A percentile compares a stretch with the other conserved stretches of the same genome.
phyloP scores from a whole-genome alignment of 2,888 invertebrate species.

The Globia sparganii region DNA sequence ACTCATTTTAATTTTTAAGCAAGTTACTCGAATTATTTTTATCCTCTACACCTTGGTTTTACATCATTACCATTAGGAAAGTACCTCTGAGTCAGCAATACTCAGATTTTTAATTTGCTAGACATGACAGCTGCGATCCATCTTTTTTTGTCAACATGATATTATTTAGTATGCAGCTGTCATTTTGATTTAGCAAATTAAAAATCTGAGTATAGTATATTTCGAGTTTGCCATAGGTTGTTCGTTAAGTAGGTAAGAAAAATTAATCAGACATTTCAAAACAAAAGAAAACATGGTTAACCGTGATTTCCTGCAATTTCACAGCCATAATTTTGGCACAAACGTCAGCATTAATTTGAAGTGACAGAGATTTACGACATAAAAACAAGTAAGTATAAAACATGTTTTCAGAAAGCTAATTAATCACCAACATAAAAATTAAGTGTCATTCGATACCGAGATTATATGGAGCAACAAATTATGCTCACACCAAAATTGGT shows the following conservation, averaged over 20 bases:
- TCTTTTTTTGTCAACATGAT: not conserved
- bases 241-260: not conserved
- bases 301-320: slow-evolving; percentile 21
- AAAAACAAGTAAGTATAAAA: slow-evolving; percentile 48
- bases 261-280: not conserved
- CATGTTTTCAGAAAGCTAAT: slow-evolving; percentile 47
- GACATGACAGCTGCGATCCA: not conserved
- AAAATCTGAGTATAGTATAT: too few species aligned
- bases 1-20: not conserved
- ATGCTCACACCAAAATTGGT: slow-evolving; percentile 40
- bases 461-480: slow-evolving; percentile 51
- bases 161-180: too few species aligned
- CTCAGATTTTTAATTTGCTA: not conserved
- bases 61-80: not conserved
- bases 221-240: too few species aligned
- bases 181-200: too few species aligned
- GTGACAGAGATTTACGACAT: slow-evolving; percentile 52
- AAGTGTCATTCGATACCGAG: slow-evolving; percentile 52
- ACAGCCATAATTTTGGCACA: slow-evolving; percentile 37
- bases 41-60: not conserved
- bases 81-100: not conserved
- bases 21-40: too few species aligned
- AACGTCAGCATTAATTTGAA: slow-evolving; percentile 48
- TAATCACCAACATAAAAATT: slow-evolving; percentile 52
- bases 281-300: slow-evolving; percentile 8